A percentile compares a stretch with the other conserved stretches of the same genome.
Evolutionary conservation across 2,797 vertebrate genomes (phyloP).

Genomic region (Gymnothorax javanicus): DNA sequence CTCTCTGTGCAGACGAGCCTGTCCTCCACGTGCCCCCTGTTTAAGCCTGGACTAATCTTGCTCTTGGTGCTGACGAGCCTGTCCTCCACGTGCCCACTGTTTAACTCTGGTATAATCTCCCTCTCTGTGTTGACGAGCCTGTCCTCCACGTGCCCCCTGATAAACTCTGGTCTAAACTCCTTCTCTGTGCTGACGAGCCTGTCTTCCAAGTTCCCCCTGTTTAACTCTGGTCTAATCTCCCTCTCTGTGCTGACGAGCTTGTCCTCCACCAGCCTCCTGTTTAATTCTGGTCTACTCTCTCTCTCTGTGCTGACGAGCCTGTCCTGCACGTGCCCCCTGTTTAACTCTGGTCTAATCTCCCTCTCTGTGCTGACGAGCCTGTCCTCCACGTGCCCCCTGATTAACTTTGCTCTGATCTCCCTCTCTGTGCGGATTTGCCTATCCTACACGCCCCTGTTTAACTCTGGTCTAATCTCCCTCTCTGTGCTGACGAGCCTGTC

Average conservation of each 20-base stretch:
- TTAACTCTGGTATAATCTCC: conserved; percentile 47
- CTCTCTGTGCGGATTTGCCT: no score
- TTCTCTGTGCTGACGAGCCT: conserved; percentile 27
- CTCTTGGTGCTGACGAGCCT: conserved; percentile 28
- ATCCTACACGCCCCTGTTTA: conserved; percentile 47
- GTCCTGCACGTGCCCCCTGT: conserved; percentile 38
- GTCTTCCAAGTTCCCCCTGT: conserved; percentile 37
- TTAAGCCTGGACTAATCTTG: conserved; percentile 47
- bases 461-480: conserved; percentile 44
- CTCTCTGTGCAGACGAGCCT: conserved; percentile 27
- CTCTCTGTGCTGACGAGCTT: conserved; percentile 27
- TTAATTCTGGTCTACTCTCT: conserved; percentile 47
- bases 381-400: conserved; percentile 37
- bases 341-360: conserved; percentile 47
- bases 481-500: conserved; percentile 27
- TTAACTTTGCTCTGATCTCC: conserved; percentile 47
- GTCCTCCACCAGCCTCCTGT: conserved; percentile 37
- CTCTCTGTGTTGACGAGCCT: conserved; percentile 27
- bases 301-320: conserved; percentile 27
- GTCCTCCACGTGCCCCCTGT: conserved; percentile 38
- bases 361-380: conserved; percentile 27
- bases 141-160: conserved; percentile 37
- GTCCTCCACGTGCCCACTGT: conserved; percentile 37
- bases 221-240: conserved; percentile 47
- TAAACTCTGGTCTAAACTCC: conserved; percentile 47